Evolutionary conservation across 2,888 invertebrate species (phyloP).

Genomic region (Lasioglossum villosulum): DNA sequence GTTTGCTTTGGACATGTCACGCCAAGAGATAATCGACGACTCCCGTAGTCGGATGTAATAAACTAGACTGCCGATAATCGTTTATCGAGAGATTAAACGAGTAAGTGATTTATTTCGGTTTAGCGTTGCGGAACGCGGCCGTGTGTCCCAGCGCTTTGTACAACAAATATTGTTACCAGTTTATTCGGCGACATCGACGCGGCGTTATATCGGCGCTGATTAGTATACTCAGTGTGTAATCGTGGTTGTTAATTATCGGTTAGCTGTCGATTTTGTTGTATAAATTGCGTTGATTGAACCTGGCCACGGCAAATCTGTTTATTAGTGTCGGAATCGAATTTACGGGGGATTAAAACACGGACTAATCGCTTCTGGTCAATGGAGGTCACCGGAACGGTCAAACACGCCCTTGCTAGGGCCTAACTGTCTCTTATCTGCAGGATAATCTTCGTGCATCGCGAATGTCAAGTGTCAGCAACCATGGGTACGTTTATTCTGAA

Average conservation of each 20-base stretch:
- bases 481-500: background rate
- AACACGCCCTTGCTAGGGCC: background rate
- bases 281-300: conserved; percentile 64
- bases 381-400: background rate
- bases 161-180: conserved; percentile 36
- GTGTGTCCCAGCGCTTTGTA: background rate
- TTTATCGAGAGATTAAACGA: conserved; percentile 40
- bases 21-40: background rate
- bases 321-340: conserved; percentile 29
- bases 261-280: conserved; percentile 68
- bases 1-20: background rate
- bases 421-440: background rate
- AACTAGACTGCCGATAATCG: conserved; percentile 37
- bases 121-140: conserved; percentile 39
- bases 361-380: conserved; percentile 18
- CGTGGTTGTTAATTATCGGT: conserved; percentile 67
- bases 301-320: conserved; percentile 49
- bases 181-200: conserved; percentile 53
- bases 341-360: conserved; percentile 35
- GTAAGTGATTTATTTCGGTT: conserved; percentile 54
- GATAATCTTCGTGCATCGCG: background rate
- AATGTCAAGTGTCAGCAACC: background rate
- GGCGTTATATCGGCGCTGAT: conserved; percentile 52
- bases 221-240: conserved; percentile 61
- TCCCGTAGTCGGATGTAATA: background rate